A percentile compares a stretch with the other conserved stretches of the same genome.
Evolutionary conservation across 1,140 invertebrate genomes (phyloP).

Genomic region (Apis mellifera): Amel_HAv3.1 CM009936.2:3883501-3884000

Average conservation of each 20-base stretch:
- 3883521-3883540: neutral
- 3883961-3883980: neutral
- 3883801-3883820: too few relatives aligned
- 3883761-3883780: neutral
- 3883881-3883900: constrained; percentile 27
- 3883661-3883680: too few relatives aligned
- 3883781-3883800: too few relatives aligned
- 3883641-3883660: too few relatives aligned
- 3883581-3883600: neutral
- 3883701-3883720: too few relatives aligned
- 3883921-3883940: neutral
- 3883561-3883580: neutral
- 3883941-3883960: neutral
- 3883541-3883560: too few relatives aligned
- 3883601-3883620: too few relatives aligned
- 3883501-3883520: neutral
- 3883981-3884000: neutral
- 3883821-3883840: too few relatives aligned
- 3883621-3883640: too few relatives aligned
- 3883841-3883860: constrained; percentile 30
- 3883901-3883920: neutral
- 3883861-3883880: neutral
- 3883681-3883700: too few relatives aligned
- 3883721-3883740: too few relatives aligned
- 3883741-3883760: too few relatives aligned